Percentiles rank a stretch among this genome's conserved stretches.
Evolutionary conservation across 2,797 vertebrate species (phyloP).

Genomic region (Phrynocephalus vlangalii): DNA sequence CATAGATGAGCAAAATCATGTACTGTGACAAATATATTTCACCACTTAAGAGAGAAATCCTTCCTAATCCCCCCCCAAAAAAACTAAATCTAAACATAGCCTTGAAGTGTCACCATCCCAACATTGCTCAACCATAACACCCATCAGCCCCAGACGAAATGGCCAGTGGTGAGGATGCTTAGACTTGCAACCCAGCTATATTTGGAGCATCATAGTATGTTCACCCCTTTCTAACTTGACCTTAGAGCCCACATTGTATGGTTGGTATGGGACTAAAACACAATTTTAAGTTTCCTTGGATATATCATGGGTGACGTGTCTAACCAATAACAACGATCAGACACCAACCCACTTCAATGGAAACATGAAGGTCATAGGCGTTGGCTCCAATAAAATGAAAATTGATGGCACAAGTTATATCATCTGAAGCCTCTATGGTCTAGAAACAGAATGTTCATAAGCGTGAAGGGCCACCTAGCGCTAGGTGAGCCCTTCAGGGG

Average conservation of each 20-base stretch:
- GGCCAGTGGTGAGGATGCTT: neutral
- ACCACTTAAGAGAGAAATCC: no score
- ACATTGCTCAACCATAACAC: neutral
- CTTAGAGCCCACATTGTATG: neutral
- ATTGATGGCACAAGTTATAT: neutral
- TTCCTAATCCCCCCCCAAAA: no score
- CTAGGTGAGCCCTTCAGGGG: neutral
- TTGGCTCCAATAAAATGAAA: neutral
- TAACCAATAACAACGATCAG: neutral
- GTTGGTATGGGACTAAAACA: neutral
- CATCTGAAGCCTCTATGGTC: neutral
- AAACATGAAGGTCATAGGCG: no score
- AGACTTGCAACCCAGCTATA: no score
- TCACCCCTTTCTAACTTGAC: no score
- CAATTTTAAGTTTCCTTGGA: neutral
- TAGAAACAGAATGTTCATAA: neutral
- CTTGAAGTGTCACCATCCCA: no score
- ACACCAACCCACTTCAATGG: no score
- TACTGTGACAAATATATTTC: no score
- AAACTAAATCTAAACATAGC: no score
- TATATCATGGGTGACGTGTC: neutral
- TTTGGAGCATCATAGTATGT: no score
- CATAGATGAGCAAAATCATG: no score
- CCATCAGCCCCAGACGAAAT: no score
- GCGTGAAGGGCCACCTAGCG: neutral